A percentile compares a stretch with the other conserved stretches of the same genome.
These are phyloP conservation scores for Spondyliosoma cantharus DNA, from an alignment of 2,797 vertebrate species.

Conservation along the genomic window DNA sequence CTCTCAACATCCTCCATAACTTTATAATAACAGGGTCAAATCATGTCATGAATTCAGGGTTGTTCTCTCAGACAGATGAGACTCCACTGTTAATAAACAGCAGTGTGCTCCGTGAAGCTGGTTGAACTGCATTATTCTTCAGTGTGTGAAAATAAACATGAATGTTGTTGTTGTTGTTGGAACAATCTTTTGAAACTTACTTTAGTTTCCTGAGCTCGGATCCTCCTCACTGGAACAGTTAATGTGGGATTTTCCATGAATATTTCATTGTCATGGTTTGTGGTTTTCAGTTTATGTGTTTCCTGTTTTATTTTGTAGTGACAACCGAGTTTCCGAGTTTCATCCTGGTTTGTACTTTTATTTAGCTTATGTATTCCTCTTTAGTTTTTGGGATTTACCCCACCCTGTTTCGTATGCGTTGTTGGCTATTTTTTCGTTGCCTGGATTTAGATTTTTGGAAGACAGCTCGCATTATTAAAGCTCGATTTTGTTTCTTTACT, in stretches of 20 bases:
- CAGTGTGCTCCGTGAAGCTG: neutral
- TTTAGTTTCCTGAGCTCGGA: neutral
- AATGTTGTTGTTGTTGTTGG: neutral
- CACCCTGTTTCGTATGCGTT: no score
- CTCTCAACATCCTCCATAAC: slow-evolving; percentile 8
- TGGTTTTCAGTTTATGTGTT: neutral
- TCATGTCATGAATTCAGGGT: neutral
- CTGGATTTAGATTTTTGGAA: no score
- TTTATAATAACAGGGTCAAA: slow-evolving; percentile 4
- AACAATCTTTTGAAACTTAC: neutral
- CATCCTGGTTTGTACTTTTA: no score
- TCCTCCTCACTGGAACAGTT: neutral
- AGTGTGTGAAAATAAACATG: neutral
- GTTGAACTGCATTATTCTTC: neutral
- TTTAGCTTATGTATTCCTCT: no score
- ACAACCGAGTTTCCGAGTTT: no score
- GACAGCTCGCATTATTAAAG: no score
- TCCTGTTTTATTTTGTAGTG: no score
- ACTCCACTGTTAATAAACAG: neutral
- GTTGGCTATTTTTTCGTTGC: no score
- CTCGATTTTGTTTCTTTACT: no score
- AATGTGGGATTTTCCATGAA: neutral
- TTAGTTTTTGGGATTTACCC: no score
- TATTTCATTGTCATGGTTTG: no score
- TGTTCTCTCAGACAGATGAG: slow-evolving; percentile 13